phyloP scores from a whole-genome alignment of 92 coral and sea anemone species.

The Epizoanthus scotinus region DNA sequence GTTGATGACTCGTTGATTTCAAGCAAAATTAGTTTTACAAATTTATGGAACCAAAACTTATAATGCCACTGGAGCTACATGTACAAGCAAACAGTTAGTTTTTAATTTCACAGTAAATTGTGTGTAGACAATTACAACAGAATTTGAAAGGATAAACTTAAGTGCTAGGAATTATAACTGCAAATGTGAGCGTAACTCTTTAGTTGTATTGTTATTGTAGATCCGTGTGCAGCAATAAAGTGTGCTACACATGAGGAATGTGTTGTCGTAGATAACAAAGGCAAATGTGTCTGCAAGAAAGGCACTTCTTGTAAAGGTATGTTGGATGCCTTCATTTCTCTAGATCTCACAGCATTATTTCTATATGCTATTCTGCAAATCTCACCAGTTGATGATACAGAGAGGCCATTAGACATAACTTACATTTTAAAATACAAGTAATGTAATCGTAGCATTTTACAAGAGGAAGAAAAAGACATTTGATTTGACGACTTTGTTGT shows the following conservation, averaged over 20 bases:
- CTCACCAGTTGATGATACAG: neutral
- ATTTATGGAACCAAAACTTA: too few relatives aligned
- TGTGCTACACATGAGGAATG: neutral
- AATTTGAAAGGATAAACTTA: too few relatives aligned
- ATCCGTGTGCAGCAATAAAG: neutral
- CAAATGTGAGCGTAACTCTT: neutral
- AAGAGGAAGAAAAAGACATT: too few relatives aligned
- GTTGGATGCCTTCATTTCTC: neutral
- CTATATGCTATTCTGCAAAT: neutral
- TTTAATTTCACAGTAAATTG: neutral
- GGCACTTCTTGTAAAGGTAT: neutral
- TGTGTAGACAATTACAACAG: neutral
- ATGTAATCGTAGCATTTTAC: too few relatives aligned
- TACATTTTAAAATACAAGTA: too few relatives aligned
- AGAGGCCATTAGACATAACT: too few relatives aligned
- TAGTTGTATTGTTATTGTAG: neutral
- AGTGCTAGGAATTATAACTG: neutral
- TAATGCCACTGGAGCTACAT: too few relatives aligned
- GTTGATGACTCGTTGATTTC: too few relatives aligned
- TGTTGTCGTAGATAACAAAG: neutral
- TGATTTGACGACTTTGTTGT: too few relatives aligned
- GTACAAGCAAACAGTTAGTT: too few relatives aligned
- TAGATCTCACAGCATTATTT: neutral
- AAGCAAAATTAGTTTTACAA: too few relatives aligned
- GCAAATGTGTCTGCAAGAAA: constrained; percentile 3